Evolutionary conservation across 2,888 invertebrate genomes (phyloP), one percentile per base, ranked within the genome.

Genomic region (Oscheius sp.): DNA sequence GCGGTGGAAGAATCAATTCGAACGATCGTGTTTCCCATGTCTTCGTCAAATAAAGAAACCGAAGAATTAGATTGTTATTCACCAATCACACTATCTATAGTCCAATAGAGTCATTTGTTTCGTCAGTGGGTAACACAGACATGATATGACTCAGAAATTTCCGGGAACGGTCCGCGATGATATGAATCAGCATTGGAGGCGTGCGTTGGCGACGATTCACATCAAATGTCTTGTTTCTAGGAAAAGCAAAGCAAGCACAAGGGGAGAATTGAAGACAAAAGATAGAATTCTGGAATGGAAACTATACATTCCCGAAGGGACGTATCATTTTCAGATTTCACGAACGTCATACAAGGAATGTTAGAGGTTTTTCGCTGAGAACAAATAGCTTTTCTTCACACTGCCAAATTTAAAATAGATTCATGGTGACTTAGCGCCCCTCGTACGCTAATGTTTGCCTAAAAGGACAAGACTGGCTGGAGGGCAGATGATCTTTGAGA

Each of bases 111-210:
- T 33, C 33, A 33, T n/a, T 54, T 54, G 54, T 54, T 54, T 54
- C 30, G 50, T 51, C 30, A 30, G 30, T 54, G 54, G 54, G 33
- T 17, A 32, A 54, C 20, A 20, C 54, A 54, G n/a, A 17, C 20
- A 6, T n/a, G 20, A 22, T n/a, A 47, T 62, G 62, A 62, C 6
- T 62, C 62, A 62, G 5, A 9, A 9, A 14, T 30, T 62, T 62
- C 62, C 62, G 44, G 47, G 62, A 62, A 62, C 62, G 45, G 47
- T 62, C 47, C 47, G 62, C 62, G 30, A 62, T 17, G 41, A 28
- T 14, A 44, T 59, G 59, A 59, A 41, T 59, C 59, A 59, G 28
- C 44, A 41, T n/a, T n/a, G n/a, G n/a, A 41, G 59, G 26, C 41
- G 38, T 41, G 59, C 41, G 59, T 32, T 38, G 59, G 59, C 44